These are phyloP conservation scores for Scophthalmus maximus DNA, from an alignment of 2,113 vertebrate genomes.

Conservation along the genomic window DNA sequence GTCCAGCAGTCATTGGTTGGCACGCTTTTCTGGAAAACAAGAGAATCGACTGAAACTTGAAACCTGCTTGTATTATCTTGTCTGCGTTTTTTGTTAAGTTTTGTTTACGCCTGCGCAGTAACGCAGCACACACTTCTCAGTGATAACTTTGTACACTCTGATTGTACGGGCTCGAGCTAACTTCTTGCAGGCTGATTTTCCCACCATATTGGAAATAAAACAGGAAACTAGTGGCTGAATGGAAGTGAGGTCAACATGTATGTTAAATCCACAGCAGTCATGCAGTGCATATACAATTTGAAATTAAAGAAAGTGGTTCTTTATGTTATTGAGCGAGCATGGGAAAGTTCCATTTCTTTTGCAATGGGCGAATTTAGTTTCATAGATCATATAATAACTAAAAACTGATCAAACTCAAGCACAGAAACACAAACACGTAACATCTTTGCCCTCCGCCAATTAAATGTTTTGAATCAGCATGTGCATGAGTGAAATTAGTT, in stretches of 20 bases:
- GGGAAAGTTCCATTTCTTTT: background rate
- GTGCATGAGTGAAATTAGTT: conserved; percentile 35
- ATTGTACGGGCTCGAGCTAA: background rate
- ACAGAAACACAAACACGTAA: background rate
- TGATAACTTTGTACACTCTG: background rate
- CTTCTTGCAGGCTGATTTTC: conserved; percentile 4
- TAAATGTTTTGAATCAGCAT: conserved; percentile 31
- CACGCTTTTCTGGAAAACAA: background rate
- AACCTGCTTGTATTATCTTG: conserved; percentile 15
- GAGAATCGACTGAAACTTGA: conserved; percentile 30
- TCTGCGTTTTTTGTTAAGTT: background rate
- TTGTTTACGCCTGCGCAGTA: background rate
- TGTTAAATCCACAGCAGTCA: no score
- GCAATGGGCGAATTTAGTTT: background rate
- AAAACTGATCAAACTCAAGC: background rate
- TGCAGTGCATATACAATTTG: no score
- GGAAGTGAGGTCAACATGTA: background rate
- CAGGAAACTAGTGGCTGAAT: background rate
- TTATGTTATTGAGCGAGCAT: background rate
- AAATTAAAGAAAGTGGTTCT: background rate
- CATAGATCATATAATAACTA: background rate
- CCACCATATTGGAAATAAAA: background rate
- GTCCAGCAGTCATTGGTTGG: background rate
- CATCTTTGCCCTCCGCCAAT: background rate
- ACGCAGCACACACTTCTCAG: conserved; percentile 13